phyloP scores from a whole-genome alignment of 2,888 invertebrate species.

The Dynastes tityus region DNA sequence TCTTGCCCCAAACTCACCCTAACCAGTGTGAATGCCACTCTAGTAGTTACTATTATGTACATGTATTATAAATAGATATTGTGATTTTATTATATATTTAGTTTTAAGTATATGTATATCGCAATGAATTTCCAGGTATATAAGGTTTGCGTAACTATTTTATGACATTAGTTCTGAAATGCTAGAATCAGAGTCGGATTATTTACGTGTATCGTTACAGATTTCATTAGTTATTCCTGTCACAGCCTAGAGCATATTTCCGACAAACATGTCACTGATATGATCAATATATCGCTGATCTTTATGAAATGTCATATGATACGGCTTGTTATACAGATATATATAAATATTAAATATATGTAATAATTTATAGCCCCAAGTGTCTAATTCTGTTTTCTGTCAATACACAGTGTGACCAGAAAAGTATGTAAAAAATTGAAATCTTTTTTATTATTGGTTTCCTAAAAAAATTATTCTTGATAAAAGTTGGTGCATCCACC shows the following conservation, averaged over 20 bases:
- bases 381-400: conserved; percentile 25
- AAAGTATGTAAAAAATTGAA: no score
- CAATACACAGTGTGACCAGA: not conserved
- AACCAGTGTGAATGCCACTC: no score
- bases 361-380: conserved; percentile 42
- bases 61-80: no score
- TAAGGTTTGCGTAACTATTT: no score
- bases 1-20: no score
- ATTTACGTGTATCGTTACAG: not conserved
- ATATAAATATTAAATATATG: conserved; percentile 9
- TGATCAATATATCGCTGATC: conserved; percentile 37
- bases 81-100: no score
- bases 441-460: no score
- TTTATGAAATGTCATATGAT: conserved; percentile 41
- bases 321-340: conserved; percentile 37
- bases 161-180: not conserved
- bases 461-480: no score
- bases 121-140: no score
- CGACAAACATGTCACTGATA: conserved; percentile 31
- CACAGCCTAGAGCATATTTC: not conserved
- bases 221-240: conserved; percentile 22
- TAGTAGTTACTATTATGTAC: no score
- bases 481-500: no score
- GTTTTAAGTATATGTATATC: no score
- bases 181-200: not conserved